These are phyloP conservation scores for Coelinius sp. DNA, from an alignment of 2,888 invertebrate species.

Conservation along the genomic window DNA sequence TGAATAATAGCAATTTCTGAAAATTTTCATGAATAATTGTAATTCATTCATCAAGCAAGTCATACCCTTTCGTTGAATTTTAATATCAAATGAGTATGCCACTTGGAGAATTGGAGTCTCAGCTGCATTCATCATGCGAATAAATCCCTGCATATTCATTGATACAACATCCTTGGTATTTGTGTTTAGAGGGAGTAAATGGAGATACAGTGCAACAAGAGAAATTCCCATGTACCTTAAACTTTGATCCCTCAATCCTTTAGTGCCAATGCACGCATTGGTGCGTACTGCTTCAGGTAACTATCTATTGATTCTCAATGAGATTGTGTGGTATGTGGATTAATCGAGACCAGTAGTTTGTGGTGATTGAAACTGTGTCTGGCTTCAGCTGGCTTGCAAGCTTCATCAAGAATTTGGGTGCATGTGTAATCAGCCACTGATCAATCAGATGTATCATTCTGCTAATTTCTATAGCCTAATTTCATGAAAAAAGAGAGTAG, in stretches of 20 bases:
- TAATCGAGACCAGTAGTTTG: slow-evolving; percentile 61
- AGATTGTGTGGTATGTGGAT: slow-evolving; percentile 14
- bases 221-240: slow-evolving; percentile 16
- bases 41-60: slow-evolving; percentile 3
- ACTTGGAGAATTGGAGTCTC: slow-evolving; percentile 14
- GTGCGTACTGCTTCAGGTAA: slow-evolving; percentile 47
- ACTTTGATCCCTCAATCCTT: slow-evolving; percentile 10
- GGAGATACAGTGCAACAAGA: slow-evolving; percentile 7
- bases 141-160: slow-evolving; percentile 22
- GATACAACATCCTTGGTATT: background rate
- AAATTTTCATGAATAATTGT: slow-evolving; percentile 18
- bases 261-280: background rate
- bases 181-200: slow-evolving; percentile 2
- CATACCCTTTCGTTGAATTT: slow-evolving; percentile 1
- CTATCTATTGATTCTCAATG: slow-evolving; percentile 69
- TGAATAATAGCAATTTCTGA: too few species aligned
- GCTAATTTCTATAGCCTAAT: background rate
- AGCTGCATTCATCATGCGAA: slow-evolving; percentile 18
- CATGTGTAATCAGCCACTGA: slow-evolving; percentile 70
- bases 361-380: slow-evolving; percentile 68
- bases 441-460: slow-evolving; percentile 60
- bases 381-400: slow-evolving; percentile 59
- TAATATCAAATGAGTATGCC: slow-evolving; percentile 9
- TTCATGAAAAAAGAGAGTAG: background rate
- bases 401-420: slow-evolving; percentile 63